Evolutionary conservation across 37 sponge, comb jelly and placozoan species (phyloP), one percentile per base, ranked within the genome.

Genomic region (Amphimedon queenslandica): DNA sequence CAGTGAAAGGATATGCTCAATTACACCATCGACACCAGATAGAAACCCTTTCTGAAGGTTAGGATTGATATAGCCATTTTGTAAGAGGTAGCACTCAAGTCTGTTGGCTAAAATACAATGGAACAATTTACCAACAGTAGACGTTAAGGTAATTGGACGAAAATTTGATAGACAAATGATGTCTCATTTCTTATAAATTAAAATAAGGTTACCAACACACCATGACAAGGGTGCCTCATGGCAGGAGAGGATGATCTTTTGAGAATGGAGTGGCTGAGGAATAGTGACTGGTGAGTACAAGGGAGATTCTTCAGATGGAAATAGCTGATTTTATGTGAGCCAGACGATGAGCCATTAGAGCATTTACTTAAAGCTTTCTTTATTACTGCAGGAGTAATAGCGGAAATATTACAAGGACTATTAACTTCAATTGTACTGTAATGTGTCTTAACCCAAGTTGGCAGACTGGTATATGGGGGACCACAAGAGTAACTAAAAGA

Each of bases 251-350:
- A 8, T 76, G 64, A 6, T 76, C 76, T 42, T 83, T 83, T 27
- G 72, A 71, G 58, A 76, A 82, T 6, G 73, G 47, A 2, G 82
- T 81, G 3, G 82, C 75, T 31, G 67, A 61, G 35, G 73, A 81
- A 31, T 73, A 40, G 25, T 74, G 57, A 31, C 31, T 57, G 73
- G 55, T 53, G 75, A 3, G 74, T 72, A 32, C 61, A 63, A 43
- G 73, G 73, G 32, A 80, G 11, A 1, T 79, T 71, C 51, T 63
- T 71, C 0, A 80, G 73, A 35, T 72, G 81, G 21, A 57, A 65
- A 23, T 80, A 80, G 5, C 57, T 51, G 21, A 81, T 73, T 2
- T 66, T 40, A 39, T 81, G 74, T 20, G 39, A 57, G 18, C 75
- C 82, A 1, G 74, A 75, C 1, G 82, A 63, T 1, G 81, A 80